Evolutionary conservation across 2,797 vertebrate genomes (phyloP).

Genomic region (Gymnoscopelus braueri): DNA sequence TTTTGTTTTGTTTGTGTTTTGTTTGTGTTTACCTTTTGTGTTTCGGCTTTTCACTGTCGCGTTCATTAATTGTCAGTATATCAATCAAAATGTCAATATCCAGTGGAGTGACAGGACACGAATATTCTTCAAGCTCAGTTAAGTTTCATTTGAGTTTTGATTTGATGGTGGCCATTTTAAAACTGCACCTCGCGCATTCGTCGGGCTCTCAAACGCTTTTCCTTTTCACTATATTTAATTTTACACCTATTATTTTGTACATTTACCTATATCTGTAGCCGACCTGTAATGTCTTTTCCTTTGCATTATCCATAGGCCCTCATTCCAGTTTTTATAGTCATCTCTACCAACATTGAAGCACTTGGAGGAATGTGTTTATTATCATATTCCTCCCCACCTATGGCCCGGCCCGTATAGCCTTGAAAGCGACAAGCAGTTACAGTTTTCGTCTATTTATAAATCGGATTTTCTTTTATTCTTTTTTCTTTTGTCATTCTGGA

Average conservation of each 20-base stretch:
- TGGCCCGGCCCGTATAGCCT: conserved; percentile 66
- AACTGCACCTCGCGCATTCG: conserved; percentile 50
- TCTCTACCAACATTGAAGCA: conserved; percentile 65
- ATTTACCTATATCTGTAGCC: conserved; percentile 56
- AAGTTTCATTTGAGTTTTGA: conserved; percentile 59
- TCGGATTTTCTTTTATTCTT: conserved; percentile 40
- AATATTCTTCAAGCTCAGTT: conserved; percentile 44
- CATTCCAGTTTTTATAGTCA: conserved; percentile 57
- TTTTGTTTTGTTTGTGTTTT: conserved; percentile 49
- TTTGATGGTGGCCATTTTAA: conserved; percentile 67
- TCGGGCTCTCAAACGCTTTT: conserved; percentile 47
- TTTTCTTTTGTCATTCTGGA: conserved; percentile 74
- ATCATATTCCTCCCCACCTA: conserved; percentile 49
- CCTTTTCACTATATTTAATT: conserved; percentile 47
- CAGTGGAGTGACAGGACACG: conserved; percentile 52
- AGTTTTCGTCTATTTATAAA: conserved; percentile 66
- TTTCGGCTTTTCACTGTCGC: conserved; percentile 60
- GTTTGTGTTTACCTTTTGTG: conserved; percentile 52
- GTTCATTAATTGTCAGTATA: neutral
- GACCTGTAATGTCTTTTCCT: conserved; percentile 55
- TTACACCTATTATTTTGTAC: conserved; percentile 68
- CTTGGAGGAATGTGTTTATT: conserved; percentile 56
- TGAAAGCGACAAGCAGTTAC: conserved; percentile 55
- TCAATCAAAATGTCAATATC: neutral
- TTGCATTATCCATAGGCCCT: conserved; percentile 60